Evolutionary conservation across 2,888 invertebrate genomes (phyloP), one percentile per base, ranked within the genome.

Genomic region (Sphecodes monilicornis): DNA sequence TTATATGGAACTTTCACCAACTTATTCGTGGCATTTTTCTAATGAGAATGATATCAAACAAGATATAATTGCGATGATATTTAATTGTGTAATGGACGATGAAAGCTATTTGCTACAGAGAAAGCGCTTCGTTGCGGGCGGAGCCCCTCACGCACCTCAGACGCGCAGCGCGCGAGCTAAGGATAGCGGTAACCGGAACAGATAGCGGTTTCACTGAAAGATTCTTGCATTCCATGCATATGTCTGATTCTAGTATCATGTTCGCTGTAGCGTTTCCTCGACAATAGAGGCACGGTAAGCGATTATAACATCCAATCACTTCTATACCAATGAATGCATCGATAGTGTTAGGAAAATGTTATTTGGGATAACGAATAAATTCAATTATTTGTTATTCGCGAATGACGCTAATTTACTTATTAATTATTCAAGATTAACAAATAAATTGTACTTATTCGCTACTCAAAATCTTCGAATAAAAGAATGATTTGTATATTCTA

Each of bases 181-280:
- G n/a, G 54, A 54, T 54, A 54, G 54, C 54, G 54, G 54, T 54
- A 54, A 54, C 54, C 54, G 54, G 54, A 54, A 54, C 54, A 54
- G 54, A 54, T 54, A 54, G 54, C 54, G 54, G 54, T 54, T 54
- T 54, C 54, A 54, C 54, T 54, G 54, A 54, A 11, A 54, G n/a
- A 54, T n/a, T 54, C 54, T 54, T 54, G n/a, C 54, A 54, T 54
- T 54, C 54, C 54, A 54, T 54, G 54, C n/a, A 54, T 22, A 54
- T 54, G 11, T 11, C 22, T n/a, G 54, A n/a, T 3, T 4, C 54
- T 54, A n/a, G n/a, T n/a, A 54, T 54, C 54, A 11, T 54, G n/a
- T 54, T 54, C 54, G n/a, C 54, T n/a, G 54, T n/a, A n/a, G n/a
- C 54, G n/a, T 54, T 54, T 54, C 54, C 54, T 54, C 10, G 8